These are phyloP conservation scores for Venustoraphidia nigricollis DNA, from an alignment of 2,888 invertebrate species.

Conservation along the genomic window DNA sequence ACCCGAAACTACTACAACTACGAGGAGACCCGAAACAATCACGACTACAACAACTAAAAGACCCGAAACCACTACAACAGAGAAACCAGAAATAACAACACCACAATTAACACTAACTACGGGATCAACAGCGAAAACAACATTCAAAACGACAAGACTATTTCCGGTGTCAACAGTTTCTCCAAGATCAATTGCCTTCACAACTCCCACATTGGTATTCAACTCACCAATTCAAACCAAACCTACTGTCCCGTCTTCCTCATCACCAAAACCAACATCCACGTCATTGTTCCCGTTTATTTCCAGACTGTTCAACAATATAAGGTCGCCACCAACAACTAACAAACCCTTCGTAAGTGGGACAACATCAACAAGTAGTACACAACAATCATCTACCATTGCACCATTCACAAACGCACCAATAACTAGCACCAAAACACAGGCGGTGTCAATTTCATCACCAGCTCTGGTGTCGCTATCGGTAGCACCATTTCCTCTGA, in stretches of 20 bases:
- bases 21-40: constrained; percentile 25
- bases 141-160: constrained; percentile 16
- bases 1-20: constrained; percentile 15
- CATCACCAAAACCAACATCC: too few species aligned
- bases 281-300: too few species aligned
- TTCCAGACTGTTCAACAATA: neutral
- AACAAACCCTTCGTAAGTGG: constrained; percentile 7
- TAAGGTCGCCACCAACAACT: constrained; percentile 1
- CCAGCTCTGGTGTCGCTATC: neutral
- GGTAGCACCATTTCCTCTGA: neutral
- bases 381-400: neutral
- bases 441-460: neutral
- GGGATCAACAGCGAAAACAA: constrained; percentile 13
- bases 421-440: neutral
- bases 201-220: too few species aligned
- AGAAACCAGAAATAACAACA: neutral
- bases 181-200: neutral
- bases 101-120: neutral
- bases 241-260: too few species aligned
- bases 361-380: neutral
- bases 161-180: constrained; percentile 15
- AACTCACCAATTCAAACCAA: too few species aligned
- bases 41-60: constrained; percentile 18
- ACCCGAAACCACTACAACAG: neutral
- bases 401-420: neutral